These are phyloP conservation scores for Oscheius myriophilus DNA, from an alignment of 2,888 invertebrate genomes.

Conservation along the genomic window DNA sequence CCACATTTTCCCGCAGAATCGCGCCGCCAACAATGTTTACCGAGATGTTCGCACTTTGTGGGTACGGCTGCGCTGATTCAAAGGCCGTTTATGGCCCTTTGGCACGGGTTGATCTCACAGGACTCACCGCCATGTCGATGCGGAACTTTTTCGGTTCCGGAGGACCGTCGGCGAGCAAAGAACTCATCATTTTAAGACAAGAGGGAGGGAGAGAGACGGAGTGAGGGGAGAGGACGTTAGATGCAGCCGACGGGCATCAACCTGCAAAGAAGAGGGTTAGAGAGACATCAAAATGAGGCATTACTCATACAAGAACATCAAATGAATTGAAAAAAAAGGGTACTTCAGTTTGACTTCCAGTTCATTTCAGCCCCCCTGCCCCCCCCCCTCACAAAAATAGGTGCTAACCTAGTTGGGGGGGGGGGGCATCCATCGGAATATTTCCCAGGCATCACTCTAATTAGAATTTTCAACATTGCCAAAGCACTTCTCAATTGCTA, in stretches of 20 bases:
- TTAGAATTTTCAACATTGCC: too few relatives aligned
- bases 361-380: too few relatives aligned
- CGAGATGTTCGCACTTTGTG: neutral
- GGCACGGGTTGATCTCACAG: conserved; percentile 2
- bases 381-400: too few relatives aligned
- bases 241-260: conserved; percentile 5
- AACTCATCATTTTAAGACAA: conserved; percentile 26
- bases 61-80: conserved; percentile 17
- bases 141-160: conserved; percentile 51
- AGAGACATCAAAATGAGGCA: neutral
- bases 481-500: too few relatives aligned
- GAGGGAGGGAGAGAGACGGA: too few relatives aligned
- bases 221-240: conserved; percentile 1
- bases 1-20: conserved; percentile 2
- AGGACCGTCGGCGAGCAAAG: conserved; percentile 37
- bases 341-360: too few relatives aligned
- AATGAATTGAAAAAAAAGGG: too few relatives aligned
- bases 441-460: too few relatives aligned
- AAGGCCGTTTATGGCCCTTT: conserved; percentile 21
- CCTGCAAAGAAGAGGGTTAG: neutral
- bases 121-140: conserved; percentile 34
- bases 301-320: too few relatives aligned
- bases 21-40: conserved; percentile 9
- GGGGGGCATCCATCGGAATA: too few relatives aligned
- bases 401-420: too few relatives aligned